Evolutionary conservation across 1,140 invertebrate species (phyloP), one percentile per base, ranked within the genome.

Genomic region (Zophobas morio): DNA sequence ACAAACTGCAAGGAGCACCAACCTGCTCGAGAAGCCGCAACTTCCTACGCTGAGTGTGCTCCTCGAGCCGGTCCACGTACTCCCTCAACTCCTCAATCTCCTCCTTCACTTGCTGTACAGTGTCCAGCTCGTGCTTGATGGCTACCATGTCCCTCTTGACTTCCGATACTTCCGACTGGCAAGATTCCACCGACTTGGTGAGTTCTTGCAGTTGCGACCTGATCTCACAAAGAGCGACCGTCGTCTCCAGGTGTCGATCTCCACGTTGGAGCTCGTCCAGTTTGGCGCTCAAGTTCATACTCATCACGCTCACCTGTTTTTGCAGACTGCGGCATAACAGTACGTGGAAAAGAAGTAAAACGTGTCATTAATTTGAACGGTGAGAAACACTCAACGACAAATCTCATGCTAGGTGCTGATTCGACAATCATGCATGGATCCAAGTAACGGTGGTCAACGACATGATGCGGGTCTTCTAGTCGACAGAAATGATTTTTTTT

Each of bases 281-380:
- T 90, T 96, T 96, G 84, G 94, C 92, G 87, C 93, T 94, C 89
- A 96, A 91, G 91, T 96, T 96, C 93, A 96, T 95, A 89, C 94
- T 96, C 96, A 97, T 96, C 89, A 96, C 94, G 91, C 94, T 95
- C 91, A 96, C 94, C 93, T 96, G 95, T 91, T 96, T 95, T 91
- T 96, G 95, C 90, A 96, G 94, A 93, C 95, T 96, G 89, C 76
- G 35, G 70, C 49, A 66, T 66, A 66, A 66, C 35, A 66, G 39
- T 63, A 66, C 60, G 60, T 66, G 46, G 56, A 39, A 51, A 42
- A 37, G 20, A 76, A 47, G 47, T 71, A 54, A 74, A 63, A 81
- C 74, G 53, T 66, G 60, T 66, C 39, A 66, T 66, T 66, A 66
- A 66, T 66, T 66, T 33, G 60, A 66, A 66, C 39, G 8, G 60